Conservation (phyloP, 2,888 invertebrate genomes). For the Cosmia trapezina region DNA sequence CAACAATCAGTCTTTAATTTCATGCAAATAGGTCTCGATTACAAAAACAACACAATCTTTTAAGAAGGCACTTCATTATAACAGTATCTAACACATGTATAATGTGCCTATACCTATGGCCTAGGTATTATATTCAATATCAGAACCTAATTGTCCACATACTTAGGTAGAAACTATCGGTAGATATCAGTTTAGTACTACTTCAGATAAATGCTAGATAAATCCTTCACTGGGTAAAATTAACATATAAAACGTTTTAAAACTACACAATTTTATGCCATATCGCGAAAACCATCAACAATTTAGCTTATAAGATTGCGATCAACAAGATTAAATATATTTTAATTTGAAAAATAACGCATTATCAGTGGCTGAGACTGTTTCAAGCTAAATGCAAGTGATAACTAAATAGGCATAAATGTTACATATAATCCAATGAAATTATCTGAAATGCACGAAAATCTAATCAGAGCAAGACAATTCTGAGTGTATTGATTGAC, state of each 20-base stretch:
- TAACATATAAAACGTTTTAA: slow-evolving; percentile 32
- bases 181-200: slow-evolving; percentile 33
- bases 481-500: slow-evolving; percentile 6
- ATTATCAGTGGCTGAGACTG: not conserved
- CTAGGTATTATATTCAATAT: not conserved
- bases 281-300: slow-evolving; percentile 28
- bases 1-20: slow-evolving; percentile 69
- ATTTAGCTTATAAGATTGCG: slow-evolving; percentile 27
- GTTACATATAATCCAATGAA: slow-evolving; percentile 13
- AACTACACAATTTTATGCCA: slow-evolving; percentile 4
- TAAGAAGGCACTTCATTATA: slow-evolving; percentile 40
- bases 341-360: slow-evolving; percentile 30
- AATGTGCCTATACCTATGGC: not conserved
- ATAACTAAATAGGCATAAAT: slow-evolving; percentile 13
- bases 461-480: not conserved
- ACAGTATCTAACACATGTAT: slow-evolving; percentile 11
- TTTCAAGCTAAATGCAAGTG: slow-evolving; percentile 17
- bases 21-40: slow-evolving; percentile 53
- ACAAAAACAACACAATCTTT: slow-evolving; percentile 53
- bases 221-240: slow-evolving; percentile 25
- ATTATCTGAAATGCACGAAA: slow-evolving; percentile 18
- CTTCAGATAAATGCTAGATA: slow-evolving; percentile 46
- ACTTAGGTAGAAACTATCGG: not conserved
- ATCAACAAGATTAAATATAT: slow-evolving; percentile 27
- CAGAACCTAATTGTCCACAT: not conserved